Conservation (phyloP, 1,140 invertebrate genomes). For the Pseudomyrmex cubaensis region DNA sequence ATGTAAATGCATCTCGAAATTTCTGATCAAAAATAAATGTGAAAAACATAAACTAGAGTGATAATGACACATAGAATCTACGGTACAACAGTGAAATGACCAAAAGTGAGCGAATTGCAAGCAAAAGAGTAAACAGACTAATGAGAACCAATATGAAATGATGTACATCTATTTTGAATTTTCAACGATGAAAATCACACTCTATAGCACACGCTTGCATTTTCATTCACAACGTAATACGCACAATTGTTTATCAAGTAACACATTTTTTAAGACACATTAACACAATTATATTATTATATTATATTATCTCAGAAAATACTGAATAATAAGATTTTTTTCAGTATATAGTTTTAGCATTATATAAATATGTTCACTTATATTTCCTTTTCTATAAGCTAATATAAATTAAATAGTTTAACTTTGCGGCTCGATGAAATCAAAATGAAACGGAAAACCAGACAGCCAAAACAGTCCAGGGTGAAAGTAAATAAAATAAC, state of each 20-base stretch:
- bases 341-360: not conserved
- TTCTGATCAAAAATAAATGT: not conserved
- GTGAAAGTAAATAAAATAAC: too few relatives aligned
- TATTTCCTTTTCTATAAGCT: too few relatives aligned
- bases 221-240: slow-evolving; percentile 11
- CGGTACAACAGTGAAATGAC: not conserved
- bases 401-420: too few relatives aligned
- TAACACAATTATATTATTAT: too few relatives aligned
- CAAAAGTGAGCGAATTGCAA: not conserved
- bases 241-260: not conserved
- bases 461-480: too few relatives aligned
- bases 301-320: not conserved
- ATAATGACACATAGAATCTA: not conserved
- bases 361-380: not conserved
- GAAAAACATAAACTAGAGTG: not conserved
- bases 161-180: not conserved
- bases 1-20: not conserved
- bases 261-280: too few relatives aligned
- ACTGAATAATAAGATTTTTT: not conserved
- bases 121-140: not conserved
- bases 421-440: too few relatives aligned
- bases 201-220: slow-evolving; percentile 35
- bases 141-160: slow-evolving; percentile 16
- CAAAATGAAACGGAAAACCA: too few relatives aligned
- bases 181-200: slow-evolving; percentile 11